These are phyloP conservation scores for Labia minor DNA, from an alignment of 2,888 invertebrate genomes.

Conservation along the genomic window DNA sequence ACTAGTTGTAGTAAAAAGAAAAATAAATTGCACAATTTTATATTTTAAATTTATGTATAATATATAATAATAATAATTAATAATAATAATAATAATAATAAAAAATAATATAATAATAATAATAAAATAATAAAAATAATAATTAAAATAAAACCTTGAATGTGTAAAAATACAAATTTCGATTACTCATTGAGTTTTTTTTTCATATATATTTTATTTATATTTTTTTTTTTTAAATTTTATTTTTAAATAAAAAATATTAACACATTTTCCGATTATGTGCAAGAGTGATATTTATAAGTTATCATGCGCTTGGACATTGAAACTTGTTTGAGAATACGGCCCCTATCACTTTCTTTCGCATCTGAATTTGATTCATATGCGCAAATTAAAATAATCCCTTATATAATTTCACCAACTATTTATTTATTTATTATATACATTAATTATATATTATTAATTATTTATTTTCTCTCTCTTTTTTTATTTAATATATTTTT, in stretches of 20 bases:
- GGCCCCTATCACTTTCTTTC: neutral
- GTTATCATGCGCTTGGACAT: neutral
- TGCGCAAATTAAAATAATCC: neutral
- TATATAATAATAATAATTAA: neutral
- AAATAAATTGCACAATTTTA: conserved; percentile 2
- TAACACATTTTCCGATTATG: conserved; percentile 13
- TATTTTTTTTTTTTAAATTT: neutral
- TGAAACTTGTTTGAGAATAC: neutral
- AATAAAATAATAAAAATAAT: neutral
- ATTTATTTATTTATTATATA: too few species aligned
- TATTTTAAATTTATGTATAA: neutral
- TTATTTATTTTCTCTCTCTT: too few species aligned
- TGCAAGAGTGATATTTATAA: neutral
- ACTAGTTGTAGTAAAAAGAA: neutral
- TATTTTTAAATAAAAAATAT: neutral
- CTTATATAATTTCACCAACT: too few species aligned
- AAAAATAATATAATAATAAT: conserved; percentile 1
- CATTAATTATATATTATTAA: too few species aligned
- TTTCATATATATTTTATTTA: neutral
- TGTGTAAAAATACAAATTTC: neutral
- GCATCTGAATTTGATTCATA: neutral
- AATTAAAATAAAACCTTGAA: neutral
- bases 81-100: neutral
- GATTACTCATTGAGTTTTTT: neutral
- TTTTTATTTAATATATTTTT: neutral